Evolutionary conservation across 2,888 invertebrate species (phyloP).

Genomic region (Chrysolina americana): DNA sequence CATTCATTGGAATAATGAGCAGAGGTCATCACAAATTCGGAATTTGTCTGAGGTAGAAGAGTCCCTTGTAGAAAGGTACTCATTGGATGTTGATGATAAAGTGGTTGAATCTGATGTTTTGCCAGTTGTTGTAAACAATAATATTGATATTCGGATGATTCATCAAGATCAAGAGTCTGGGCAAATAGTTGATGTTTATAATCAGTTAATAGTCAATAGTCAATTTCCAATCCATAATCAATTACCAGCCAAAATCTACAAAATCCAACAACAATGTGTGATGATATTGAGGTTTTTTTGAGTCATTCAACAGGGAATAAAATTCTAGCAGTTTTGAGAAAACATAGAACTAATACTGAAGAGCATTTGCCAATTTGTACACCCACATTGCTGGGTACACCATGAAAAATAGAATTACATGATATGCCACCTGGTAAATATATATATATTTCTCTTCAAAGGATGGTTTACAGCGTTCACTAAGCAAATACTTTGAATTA

Average conservation of each 20-base stretch:
- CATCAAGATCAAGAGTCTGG: not conserved
- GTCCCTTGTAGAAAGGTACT: not conserved
- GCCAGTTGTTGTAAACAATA: conserved; percentile 2
- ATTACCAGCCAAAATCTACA: too few relatives aligned
- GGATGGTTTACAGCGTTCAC: too few relatives aligned
- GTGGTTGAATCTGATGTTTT: conserved; percentile 7
- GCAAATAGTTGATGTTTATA: too few relatives aligned
- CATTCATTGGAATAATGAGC: not conserved
- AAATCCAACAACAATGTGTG: too few relatives aligned
- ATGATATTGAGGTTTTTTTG: not conserved
- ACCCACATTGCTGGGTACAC: conserved; percentile 8
- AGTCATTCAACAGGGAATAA: conserved; percentile 12
- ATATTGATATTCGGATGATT: conserved; percentile 11
- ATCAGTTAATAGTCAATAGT: too few relatives aligned
- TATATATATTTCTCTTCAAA: too few relatives aligned
- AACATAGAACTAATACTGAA: not conserved
- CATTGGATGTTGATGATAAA: too few relatives aligned
- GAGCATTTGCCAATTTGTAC: conserved; percentile 2
- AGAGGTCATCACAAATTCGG: not conserved
- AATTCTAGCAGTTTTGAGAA: conserved; percentile 4
- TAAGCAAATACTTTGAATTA: too few relatives aligned
- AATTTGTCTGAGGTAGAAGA: conserved; percentile 8
- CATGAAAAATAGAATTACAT: not conserved
- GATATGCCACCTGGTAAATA: too few relatives aligned
- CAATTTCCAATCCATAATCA: too few relatives aligned